These are phyloP conservation scores for Xiphorhynchus elegans DNA, from an alignment of 2,113 vertebrate species.

Conservation along the genomic window DNA sequence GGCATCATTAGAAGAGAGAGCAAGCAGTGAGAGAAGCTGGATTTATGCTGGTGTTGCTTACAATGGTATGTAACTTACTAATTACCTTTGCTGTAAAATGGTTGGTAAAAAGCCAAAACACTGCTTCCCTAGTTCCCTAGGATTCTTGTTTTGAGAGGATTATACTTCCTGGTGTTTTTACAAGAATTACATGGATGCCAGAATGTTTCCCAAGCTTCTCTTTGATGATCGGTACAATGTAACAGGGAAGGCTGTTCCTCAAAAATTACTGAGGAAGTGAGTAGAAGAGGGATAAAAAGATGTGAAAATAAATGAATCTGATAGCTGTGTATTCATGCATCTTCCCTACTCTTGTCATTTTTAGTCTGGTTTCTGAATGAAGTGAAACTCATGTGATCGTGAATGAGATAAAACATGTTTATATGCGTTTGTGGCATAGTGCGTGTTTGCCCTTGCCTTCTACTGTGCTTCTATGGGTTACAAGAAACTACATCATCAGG, in stretches of 20 bases:
- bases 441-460: not conserved
- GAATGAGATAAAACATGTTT: constrained; percentile 3
- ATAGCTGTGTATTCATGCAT: not conserved
- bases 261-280: not conserved
- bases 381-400: constrained; percentile 22
- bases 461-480: not conserved
- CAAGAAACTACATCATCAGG: not conserved
- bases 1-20: not conserved
- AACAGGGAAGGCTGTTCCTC: not conserved
- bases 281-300: not conserved
- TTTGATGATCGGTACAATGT: not conserved
- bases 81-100: constrained; percentile 30
- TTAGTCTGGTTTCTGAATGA: constrained; percentile 40
- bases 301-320: not conserved
- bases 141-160: constrained; percentile 23
- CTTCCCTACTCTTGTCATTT: not conserved
- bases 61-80: constrained; percentile 5
- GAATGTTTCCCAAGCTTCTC: not conserved
- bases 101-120: constrained; percentile 30
- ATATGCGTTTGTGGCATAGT: not conserved
- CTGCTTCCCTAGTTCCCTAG: constrained; percentile 1
- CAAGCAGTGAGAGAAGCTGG: not conserved
- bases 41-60: constrained; percentile 2
- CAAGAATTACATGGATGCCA: constrained; percentile 7
- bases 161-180: constrained; percentile 12